phyloP scores from a whole-genome alignment of 2,888 invertebrate genomes.

The Notodonta dromedarius region DNA sequence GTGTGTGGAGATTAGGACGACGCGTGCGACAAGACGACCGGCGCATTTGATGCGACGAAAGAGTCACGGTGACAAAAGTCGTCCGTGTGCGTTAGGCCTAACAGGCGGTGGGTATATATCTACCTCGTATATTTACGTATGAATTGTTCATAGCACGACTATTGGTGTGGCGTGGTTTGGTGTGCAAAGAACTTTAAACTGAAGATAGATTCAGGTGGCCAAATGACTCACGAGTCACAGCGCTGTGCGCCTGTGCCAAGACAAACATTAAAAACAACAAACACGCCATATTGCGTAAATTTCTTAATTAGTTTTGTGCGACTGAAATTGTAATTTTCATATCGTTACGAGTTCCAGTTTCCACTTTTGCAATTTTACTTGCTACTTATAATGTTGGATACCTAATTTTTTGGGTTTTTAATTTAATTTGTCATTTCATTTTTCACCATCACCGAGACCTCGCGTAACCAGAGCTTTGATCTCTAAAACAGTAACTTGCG shows the following conservation, averaged over 20 bases:
- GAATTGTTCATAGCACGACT: too few relatives aligned
- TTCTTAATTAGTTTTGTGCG: conserved; percentile 11
- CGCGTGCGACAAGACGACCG: too few relatives aligned
- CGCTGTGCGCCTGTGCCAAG: conserved; percentile 53
- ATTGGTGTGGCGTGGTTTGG: too few relatives aligned
- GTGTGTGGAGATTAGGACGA: too few relatives aligned
- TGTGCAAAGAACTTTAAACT: conserved; percentile 12
- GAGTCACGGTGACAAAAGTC: too few relatives aligned
- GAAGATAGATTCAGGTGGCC: conserved; percentile 67
- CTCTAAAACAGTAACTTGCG: conserved; percentile 45
- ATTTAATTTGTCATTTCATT: conserved; percentile 40
- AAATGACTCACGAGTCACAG: conserved; percentile 52
- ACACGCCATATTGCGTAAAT: conserved; percentile 25
- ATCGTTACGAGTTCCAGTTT: too few relatives aligned
- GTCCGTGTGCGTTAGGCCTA: too few relatives aligned
- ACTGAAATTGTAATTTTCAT: too few relatives aligned
- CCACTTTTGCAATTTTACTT: too few relatives aligned
- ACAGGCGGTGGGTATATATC: too few relatives aligned
- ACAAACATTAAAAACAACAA: conserved; percentile 53
- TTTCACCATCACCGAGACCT: conserved; percentile 32
- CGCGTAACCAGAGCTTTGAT: conserved; percentile 42
- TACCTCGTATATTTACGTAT: too few relatives aligned
- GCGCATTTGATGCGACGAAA: too few relatives aligned
- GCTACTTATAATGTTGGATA: neutral
- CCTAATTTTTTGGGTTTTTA: neutral